A percentile compares a stretch with the other conserved stretches of the same genome.
Conservation (phyloP, 2,113 vertebrate species). For the Tragelaphus scriptus region DNA sequence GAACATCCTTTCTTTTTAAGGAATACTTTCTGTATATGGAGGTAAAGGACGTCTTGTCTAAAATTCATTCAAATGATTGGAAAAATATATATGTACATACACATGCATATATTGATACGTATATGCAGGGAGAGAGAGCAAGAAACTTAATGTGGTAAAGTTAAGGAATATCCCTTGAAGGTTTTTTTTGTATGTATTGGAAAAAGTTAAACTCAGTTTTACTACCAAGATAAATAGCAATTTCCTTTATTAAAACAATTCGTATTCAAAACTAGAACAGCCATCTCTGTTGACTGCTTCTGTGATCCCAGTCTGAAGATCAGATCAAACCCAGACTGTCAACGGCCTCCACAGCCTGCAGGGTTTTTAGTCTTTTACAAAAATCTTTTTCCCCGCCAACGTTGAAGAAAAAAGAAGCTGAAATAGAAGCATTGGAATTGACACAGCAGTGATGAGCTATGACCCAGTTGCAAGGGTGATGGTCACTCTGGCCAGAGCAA, state of each 20-base stretch:
- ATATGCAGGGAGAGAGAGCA: too few species aligned
- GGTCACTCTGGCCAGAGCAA: too few species aligned
- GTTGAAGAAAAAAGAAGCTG: neutral
- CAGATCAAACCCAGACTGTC: neutral
- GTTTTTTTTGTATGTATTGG: neutral
- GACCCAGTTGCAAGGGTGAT: too few species aligned
- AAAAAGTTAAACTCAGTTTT: neutral
- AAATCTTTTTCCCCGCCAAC: neutral
- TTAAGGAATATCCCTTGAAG: neutral
- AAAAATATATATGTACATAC: rapidly evolving
- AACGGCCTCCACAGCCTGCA: neutral
- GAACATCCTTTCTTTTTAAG: neutral
- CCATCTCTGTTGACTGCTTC: too few species aligned
- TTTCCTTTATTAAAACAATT: neutral
- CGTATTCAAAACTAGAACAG: neutral
- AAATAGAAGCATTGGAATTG: neutral
- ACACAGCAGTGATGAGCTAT: neutral
- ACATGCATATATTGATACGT: neutral
- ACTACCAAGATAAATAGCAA: too few species aligned
- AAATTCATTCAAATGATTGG: neutral
- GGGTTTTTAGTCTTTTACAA: neutral
- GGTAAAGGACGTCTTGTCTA: rapidly evolving
- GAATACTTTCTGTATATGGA: rapidly evolving
- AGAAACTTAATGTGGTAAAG: neutral
- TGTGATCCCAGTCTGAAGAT: neutral